Conservation (phyloP, 1,140 invertebrate species). For the Holotrichia oblita region DNA sequence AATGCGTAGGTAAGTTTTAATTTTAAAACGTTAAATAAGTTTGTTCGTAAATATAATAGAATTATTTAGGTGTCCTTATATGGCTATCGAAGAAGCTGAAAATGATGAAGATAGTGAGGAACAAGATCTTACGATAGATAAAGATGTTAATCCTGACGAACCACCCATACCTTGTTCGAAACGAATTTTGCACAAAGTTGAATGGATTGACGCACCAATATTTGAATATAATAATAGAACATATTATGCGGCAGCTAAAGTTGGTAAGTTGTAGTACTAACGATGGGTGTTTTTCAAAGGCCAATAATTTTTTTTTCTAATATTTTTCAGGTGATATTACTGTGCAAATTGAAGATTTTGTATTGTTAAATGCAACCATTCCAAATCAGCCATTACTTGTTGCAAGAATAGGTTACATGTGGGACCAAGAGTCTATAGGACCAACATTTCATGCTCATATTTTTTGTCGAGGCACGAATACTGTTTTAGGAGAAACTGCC, state of each 20-base stretch:
- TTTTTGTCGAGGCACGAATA: conserved; percentile 78
- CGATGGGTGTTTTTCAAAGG: not conserved
- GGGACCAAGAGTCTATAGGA: conserved; percentile 68
- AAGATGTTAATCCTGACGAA: conserved; percentile 56
- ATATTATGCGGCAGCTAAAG: conserved; percentile 67
- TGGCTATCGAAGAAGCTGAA: conserved; percentile 77
- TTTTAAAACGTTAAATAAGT: not conserved
- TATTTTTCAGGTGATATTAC: conserved; percentile 48
- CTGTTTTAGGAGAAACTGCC: conserved; percentile 83
- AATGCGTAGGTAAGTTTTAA: conserved; percentile 57
- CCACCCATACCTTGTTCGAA: conserved; percentile 51
- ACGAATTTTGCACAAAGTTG: conserved; percentile 62
- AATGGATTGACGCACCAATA: conserved; percentile 72
- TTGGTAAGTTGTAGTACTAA: conserved; percentile 55
- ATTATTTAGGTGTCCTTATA: conserved; percentile 73
- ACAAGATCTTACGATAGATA: conserved; percentile 56
- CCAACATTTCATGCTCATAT: conserved; percentile 75
- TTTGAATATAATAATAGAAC: conserved; percentile 65
- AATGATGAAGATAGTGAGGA: conserved; percentile 67
- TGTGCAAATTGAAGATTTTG: conserved; percentile 69
- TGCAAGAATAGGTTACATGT: conserved; percentile 77
- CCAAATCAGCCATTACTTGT: conserved; percentile 72
- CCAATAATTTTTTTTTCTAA: not conserved
- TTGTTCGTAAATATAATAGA: not conserved
- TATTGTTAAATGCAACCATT: conserved; percentile 77